Base-by-base conservation (phyloP, 1,140 invertebrate genomes). In the Aethina tumida region DNA sequence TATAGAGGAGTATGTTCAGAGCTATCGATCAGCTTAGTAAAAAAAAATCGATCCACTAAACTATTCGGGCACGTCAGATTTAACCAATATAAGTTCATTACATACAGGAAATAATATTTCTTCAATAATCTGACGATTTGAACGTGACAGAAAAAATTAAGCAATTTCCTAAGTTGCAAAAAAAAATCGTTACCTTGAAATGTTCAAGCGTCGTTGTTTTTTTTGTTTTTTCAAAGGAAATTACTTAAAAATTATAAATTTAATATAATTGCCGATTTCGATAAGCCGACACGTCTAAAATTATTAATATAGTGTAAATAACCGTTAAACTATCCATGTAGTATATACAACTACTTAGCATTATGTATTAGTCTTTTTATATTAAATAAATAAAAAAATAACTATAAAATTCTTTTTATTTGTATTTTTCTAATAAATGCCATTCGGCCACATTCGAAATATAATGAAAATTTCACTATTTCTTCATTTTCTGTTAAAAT, bases 171-270 rank as follows among this genome's bases (percentile, higher is more conserved):
- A 31, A 31, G 29, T 31, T 31, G 6, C 14, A 31, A 31, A 31
- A 31, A n/a, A 31, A 31, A 31, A 31, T 31, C 29, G n/a, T 16
- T 15, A 31, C 29, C 29, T 31, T 31, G 29, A 31, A 31, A 31
- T 31, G 14, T 16, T 31, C 29, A 18, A 31, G 29, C 29, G 29
- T n/a, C 7, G 5, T 31, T 31, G 3, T 31, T 31, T 31, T 31
- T 16, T 2, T 31, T 31, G n/a, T n/a, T n/a, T n/a, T n/a, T n/a
- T 31, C 7, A 31, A 16, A 16, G 29, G 7, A 31, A 16, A 31
- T 15, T 17, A 31, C 2, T 16, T 31, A 31, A 31, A 31, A 31
- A n/a, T 4, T 31, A 31, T 31, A 31, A 7, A 16, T 18, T 4
- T 16, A 31, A 4, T n/a, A 31, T 31, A 31, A 31, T 16, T 31